These are phyloP conservation scores for Gavia stellata DNA, from an alignment of 2,113 vertebrate genomes.

Conservation along the genomic window DNA sequence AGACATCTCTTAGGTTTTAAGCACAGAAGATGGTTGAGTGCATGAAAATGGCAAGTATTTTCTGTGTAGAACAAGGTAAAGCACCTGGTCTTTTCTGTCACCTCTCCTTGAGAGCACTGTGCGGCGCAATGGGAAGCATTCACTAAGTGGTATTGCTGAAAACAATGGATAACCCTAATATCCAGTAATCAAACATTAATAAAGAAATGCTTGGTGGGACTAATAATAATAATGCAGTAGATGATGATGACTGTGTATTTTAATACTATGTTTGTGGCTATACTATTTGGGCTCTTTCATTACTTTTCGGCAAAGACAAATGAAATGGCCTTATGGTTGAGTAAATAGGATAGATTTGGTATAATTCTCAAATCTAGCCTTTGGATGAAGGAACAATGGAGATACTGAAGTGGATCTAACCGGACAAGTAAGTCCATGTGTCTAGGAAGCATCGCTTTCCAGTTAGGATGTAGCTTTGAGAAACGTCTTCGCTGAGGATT, in stretches of 20 bases:
- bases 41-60: not conserved
- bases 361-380: not conserved
- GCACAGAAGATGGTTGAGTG: not conserved
- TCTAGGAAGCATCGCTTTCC: not conserved
- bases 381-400: not conserved
- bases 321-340: not conserved
- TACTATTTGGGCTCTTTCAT: not conserved
- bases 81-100: not conserved
- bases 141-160: not conserved
- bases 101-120: rapidly evolving
- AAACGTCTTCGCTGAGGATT: not conserved
- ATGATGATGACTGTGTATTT: not conserved
- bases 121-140: not conserved
- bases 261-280: not conserved
- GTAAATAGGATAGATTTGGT: not conserved
- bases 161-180: not conserved
- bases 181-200: not conserved
- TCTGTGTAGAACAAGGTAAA: not conserved
- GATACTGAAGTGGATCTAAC: not conserved
- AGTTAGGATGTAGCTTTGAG: not conserved
- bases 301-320: not conserved
- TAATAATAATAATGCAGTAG: not conserved
- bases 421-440: not conserved
- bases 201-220: not conserved
- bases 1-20: not conserved